These are phyloP conservation scores for Eolophus roseicapilla DNA, from an alignment of 2,113 vertebrate genomes.

Conservation along the genomic window DNA sequence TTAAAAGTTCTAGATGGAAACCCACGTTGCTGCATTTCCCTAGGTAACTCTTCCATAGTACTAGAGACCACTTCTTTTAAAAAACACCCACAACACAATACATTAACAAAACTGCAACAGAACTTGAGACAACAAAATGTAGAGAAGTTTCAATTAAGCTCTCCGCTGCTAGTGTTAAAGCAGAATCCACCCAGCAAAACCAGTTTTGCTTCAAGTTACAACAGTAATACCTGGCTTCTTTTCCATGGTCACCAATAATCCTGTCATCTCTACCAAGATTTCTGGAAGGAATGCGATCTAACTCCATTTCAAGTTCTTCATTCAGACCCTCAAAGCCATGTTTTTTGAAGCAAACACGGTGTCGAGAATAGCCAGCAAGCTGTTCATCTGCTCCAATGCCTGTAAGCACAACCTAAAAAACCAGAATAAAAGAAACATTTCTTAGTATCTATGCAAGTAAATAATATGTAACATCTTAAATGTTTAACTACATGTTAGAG, in stretches of 20 bases:
- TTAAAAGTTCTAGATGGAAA: background rate
- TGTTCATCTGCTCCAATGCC: conserved; percentile 97
- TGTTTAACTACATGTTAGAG: background rate
- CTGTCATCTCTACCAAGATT: conserved; percentile 95
- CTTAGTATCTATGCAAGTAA: background rate
- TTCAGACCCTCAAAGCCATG: conserved; percentile 80
- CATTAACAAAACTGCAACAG: background rate
- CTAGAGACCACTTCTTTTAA: background rate
- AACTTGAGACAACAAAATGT: background rate
- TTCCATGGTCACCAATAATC: conserved; percentile 90
- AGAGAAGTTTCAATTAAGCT: background rate
- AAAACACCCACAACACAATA: background rate
- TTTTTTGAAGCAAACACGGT: conserved; percentile 81
- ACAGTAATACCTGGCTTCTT: conserved; percentile 86
- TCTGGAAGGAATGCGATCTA: conserved; percentile 88
- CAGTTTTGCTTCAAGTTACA: background rate
- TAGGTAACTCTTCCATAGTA: background rate
- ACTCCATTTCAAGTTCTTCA: conserved; percentile 88
- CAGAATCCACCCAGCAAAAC: background rate
- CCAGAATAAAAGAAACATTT: background rate
- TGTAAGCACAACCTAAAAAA: conserved; percentile 84
- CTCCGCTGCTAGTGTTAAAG: background rate
- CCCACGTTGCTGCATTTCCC: background rate
- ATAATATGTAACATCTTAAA: background rate
- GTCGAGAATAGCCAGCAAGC: conserved; percentile 93